These are phyloP conservation scores for Trichonephila clavata DNA, from an alignment of 1,140 invertebrate species.

Conservation along the genomic window DNA sequence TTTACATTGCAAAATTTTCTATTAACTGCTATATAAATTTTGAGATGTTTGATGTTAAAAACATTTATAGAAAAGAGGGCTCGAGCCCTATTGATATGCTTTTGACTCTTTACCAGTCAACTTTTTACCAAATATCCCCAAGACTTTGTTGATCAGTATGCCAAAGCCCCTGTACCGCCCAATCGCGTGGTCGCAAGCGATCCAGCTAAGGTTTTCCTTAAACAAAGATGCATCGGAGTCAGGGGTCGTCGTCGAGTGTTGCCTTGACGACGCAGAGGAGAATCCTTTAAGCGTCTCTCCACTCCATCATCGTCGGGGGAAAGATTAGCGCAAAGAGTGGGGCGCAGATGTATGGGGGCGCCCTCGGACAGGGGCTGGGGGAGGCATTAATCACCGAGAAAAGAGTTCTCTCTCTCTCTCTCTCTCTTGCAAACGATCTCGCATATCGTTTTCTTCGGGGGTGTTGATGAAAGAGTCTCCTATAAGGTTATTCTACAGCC, in stretches of 20 bases:
- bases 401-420: not conserved
- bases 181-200: not conserved
- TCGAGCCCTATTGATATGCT: too few species aligned
- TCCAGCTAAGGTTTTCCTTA: not conserved
- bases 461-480: not conserved
- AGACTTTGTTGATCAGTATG: too few species aligned
- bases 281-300: slow-evolving; percentile 64
- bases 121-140: too few species aligned
- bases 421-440: not conserved
- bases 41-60: too few species aligned
- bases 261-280: slow-evolving; percentile 48
- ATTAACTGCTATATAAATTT: too few species aligned
- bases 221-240: slow-evolving; percentile 69
- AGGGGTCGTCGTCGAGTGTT: slow-evolving; percentile 56
- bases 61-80: too few species aligned
- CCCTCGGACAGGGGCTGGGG: slow-evolving; percentile 56
- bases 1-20: too few species aligned
- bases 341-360: slow-evolving; percentile 59
- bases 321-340: slow-evolving; percentile 54
- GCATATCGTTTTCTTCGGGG: slow-evolving; percentile 21
- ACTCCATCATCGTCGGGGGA: slow-evolving; percentile 67
- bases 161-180: too few species aligned
- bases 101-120: too few species aligned
- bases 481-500: not conserved
- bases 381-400: slow-evolving; percentile 63